Percentiles rank a stretch among this genome's conserved stretches.
These are phyloP conservation scores for Siderastrea siderea DNA, from an alignment of 92 coral and sea anemone genomes.

Conservation along the genomic window DNA sequence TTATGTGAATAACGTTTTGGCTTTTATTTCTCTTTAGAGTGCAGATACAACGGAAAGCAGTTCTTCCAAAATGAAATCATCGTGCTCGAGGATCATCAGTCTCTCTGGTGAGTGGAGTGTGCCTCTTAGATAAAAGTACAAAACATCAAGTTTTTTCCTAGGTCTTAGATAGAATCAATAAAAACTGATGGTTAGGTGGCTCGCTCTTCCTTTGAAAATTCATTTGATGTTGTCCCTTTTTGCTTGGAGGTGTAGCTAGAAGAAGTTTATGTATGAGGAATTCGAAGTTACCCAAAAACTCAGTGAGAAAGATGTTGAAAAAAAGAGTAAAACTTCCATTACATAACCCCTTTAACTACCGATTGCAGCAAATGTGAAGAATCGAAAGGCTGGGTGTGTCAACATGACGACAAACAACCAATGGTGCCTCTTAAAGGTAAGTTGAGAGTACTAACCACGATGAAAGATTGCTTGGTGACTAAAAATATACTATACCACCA, in stretches of 20 bases:
- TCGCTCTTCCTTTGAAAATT: too few species aligned
- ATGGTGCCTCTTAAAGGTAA: conserved; percentile 51
- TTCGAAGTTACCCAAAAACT: background rate
- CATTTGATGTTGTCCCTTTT: too few species aligned
- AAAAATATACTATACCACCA: too few species aligned
- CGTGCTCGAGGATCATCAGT: conserved; percentile 61
- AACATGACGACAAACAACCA: conserved; percentile 14
- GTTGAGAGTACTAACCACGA: background rate
- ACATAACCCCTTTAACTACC: background rate
- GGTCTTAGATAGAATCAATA: too few species aligned
- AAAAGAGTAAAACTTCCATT: too few species aligned
- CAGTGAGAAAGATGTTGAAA: background rate
- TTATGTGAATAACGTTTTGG: background rate
- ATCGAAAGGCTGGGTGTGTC: conserved; percentile 58
- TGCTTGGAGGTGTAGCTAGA: too few species aligned
- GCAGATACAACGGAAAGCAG: conserved; percentile 63
- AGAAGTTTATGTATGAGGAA: too few species aligned
- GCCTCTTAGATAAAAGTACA: background rate
- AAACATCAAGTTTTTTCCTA: background rate
- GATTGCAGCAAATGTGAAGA: conserved; percentile 52
- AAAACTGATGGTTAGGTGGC: too few species aligned
- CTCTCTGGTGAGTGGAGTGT: conserved; percentile 24
- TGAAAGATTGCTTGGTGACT: background rate
- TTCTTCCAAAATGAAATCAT: conserved; percentile 70
- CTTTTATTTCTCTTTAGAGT: conserved; percentile 35